phyloP scores from a whole-genome alignment of 2,888 invertebrate species.

The Alloscopus bannaensis region DNA sequence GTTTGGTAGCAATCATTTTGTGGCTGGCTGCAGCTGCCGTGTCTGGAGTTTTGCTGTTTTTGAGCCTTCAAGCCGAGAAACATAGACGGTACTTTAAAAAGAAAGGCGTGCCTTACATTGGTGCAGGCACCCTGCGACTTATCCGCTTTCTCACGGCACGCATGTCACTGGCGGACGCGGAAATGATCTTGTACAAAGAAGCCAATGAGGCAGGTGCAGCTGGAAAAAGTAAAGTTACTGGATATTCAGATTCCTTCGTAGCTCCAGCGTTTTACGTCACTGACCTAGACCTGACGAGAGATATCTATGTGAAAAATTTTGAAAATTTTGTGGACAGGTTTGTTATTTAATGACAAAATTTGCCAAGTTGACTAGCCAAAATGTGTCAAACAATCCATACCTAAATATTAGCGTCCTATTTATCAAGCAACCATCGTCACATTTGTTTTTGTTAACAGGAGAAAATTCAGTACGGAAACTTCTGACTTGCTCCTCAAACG shows the following conservation, averaged over 20 bases:
- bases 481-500: conserved; percentile 20
- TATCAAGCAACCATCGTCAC: too few relatives aligned
- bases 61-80: not conserved
- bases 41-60: not conserved
- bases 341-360: too few relatives aligned
- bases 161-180: not conserved
- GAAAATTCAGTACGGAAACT: not conserved
- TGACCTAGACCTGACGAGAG: conserved; percentile 24
- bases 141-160: not conserved
- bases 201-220: not conserved
- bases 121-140: not conserved
- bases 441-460: conserved; percentile 74
- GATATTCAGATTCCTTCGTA: not conserved
- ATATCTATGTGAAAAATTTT: conserved; percentile 46
- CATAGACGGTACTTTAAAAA: not conserved
- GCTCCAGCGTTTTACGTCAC: not conserved
- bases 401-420: too few relatives aligned
- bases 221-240: not conserved
- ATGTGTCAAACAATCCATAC: too few relatives aligned
- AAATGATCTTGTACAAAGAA: not conserved
- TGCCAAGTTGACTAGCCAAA: too few relatives aligned
- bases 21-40: too few relatives aligned
- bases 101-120: not conserved
- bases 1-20: too few relatives aligned
- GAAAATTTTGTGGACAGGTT: conserved; percentile 43